Base-by-base conservation (phyloP, 2,797 vertebrate genomes). In the Sebastes reedi region DNA sequence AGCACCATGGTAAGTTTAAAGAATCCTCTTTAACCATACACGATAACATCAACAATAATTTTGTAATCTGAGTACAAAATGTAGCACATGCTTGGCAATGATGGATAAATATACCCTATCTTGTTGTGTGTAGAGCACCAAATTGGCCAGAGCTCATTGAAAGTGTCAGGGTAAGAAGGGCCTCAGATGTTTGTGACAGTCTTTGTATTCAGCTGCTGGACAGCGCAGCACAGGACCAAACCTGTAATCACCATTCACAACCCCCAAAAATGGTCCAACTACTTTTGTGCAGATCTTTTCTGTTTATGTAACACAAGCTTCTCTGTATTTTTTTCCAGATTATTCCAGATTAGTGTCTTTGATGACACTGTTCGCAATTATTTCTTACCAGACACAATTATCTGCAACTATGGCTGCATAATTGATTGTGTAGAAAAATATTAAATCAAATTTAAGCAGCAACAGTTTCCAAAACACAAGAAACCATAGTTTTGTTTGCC, bases 1-100 rank as follows among this genome's bases (percentile, higher is more conserved):
- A 94, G 94, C 87, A 80, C 92, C 34, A 92, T 98, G 97, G 99
- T 99, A 97, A 14, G 39, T 76, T 75, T 12, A 59, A 72, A 24
- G 6, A 76, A 71, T 52, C 22, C 13, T 75, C 5, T 62, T 67
- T 27, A 61, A 77, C 14, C 50, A 12, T 50, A 24, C 8, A 55
- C 6, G 29, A 10, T 39, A 32, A 22, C 3, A 25, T 54, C 10
- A 42, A 36, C 58, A 36, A 67, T 25, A 8, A 22, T 58, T 69
- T 65, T 16, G 14, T 61, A 8, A 20, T 71, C 36, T 32, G 1
- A 56, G 27, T 32, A 36, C 9, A 56, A 61, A 72, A 61, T 24
- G 14, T 42, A 61, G 11, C 16, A 5, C 10, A 2, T 60, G 8
- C 12, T 52, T 52, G 16, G 22, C 12, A 30, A 3, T 34, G 68